Conservation (phyloP, 1,140 invertebrate species). For the Orchestia grillus region DNA sequence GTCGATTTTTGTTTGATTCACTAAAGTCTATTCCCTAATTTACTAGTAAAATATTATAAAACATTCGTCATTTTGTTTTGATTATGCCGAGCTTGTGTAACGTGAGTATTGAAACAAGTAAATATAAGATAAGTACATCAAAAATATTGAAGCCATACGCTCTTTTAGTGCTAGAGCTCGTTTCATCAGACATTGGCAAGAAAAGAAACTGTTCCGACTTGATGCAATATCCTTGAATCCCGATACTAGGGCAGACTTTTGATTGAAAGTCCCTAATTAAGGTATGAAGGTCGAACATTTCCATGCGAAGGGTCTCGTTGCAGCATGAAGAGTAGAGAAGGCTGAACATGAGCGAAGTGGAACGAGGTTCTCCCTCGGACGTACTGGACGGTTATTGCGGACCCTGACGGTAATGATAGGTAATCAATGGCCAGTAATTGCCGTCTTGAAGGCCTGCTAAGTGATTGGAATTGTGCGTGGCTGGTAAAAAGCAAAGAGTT, state of each 20-base stretch:
- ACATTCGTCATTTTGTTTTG: not conserved
- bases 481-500: not conserved
- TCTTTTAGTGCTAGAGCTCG: not conserved
- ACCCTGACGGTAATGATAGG: not conserved
- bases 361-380: not conserved
- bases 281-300: not conserved
- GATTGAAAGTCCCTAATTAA: conserved; percentile 5
- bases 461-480: conserved; percentile 18
- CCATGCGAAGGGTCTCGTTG: not conserved
- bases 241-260: not conserved
- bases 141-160: not conserved
- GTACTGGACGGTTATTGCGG: not conserved
- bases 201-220: not conserved
- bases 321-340: not conserved
- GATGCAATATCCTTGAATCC: not conserved
- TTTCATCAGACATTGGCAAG: not conserved
- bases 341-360: not conserved
- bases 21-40: not conserved
- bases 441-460: conserved; percentile 19
- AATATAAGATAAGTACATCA: not conserved
- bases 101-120: not conserved
- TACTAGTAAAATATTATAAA: not conserved
- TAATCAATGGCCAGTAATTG: not conserved
- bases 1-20: not conserved
- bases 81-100: not conserved